Conservation (phyloP, 2,113 vertebrate genomes). For the Murina feae region DNA sequence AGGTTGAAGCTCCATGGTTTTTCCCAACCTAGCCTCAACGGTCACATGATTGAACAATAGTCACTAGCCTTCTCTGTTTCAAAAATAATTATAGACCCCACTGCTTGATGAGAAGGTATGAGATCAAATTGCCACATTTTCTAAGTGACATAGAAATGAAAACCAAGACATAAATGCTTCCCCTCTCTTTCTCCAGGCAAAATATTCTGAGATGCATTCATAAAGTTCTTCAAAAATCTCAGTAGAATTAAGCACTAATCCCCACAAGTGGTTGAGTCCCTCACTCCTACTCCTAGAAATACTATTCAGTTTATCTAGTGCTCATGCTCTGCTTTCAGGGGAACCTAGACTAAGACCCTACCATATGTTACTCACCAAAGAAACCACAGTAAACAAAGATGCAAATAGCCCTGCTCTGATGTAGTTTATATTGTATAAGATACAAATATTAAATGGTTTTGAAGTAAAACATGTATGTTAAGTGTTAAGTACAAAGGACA, state of each 20-base stretch:
- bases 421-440: too few relatives aligned
- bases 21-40: neutral
- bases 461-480: neutral
- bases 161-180: neutral
- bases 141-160: neutral
- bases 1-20: neutral
- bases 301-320: neutral
- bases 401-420: neutral
- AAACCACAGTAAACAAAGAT: neutral
- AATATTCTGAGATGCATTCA: neutral
- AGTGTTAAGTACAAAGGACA: neutral
- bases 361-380: too few relatives aligned
- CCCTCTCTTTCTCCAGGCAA: neutral
- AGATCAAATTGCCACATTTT: neutral
- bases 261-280: neutral
- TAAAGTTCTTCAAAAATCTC: neutral
- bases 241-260: neutral
- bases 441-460: too few relatives aligned
- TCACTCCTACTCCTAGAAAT: neutral
- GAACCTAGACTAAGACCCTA: neutral
- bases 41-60: neutral
- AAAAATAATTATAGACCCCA: too few relatives aligned
- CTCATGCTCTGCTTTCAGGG: neutral
- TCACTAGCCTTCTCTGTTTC: neutral
- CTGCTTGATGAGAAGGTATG: neutral